Conservation (phyloP, 1,140 invertebrate species). For the Oryctes rhinoceros region DNA sequence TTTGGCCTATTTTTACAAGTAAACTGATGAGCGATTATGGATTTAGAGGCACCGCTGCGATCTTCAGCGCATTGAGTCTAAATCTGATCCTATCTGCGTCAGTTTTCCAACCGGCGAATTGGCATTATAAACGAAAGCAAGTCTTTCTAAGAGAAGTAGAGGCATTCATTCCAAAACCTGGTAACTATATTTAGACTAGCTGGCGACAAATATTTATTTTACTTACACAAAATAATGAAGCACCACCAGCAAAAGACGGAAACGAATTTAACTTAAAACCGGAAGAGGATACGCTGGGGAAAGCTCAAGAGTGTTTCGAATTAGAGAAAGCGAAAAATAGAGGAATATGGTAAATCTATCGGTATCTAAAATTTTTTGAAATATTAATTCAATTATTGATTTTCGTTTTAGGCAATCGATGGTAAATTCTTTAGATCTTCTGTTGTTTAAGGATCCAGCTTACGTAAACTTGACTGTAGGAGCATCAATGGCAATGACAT, state of each 20-base stretch:
- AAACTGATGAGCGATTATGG: constrained; percentile 65
- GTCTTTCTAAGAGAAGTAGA: not conserved
- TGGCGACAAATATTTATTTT: no score
- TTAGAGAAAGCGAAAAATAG: not conserved
- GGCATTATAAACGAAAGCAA: constrained; percentile 62
- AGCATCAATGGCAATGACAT: constrained; percentile 51
- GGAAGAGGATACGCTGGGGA: not conserved
- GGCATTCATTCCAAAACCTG: not conserved
- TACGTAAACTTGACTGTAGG: constrained; percentile 55
- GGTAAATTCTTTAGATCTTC: constrained; percentile 50
- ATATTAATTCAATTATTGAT: not conserved
- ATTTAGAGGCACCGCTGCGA: constrained; percentile 66
- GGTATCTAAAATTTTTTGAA: no score
- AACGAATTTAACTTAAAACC: not conserved
- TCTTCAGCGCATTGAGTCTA: constrained; percentile 69
- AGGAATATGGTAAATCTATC: not conserved
- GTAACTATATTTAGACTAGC: no score
- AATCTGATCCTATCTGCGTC: constrained; percentile 70
- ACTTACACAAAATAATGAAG: no score
- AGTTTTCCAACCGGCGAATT: constrained; percentile 72
- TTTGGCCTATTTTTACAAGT: constrained; percentile 66
- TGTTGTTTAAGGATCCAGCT: constrained; percentile 51
- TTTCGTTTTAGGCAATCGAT: constrained; percentile 45
- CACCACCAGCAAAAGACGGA: no score
- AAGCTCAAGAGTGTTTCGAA: not conserved